Evolutionary conservation across 2,113 vertebrate species (phyloP).

Genomic region (Albula goreensis): DNA sequence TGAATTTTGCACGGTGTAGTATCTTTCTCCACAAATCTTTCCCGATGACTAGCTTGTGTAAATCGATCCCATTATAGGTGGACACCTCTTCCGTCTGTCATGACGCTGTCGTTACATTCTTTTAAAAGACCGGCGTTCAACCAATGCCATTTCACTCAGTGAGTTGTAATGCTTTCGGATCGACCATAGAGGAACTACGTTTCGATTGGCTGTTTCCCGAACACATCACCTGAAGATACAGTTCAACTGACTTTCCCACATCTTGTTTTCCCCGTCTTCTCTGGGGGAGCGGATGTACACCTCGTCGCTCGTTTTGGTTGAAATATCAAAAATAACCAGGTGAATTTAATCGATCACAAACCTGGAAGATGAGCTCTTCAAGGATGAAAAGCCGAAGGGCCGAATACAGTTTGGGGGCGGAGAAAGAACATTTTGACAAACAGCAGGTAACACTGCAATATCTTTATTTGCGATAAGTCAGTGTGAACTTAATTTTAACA

Average conservation of each 20-base stretch:
- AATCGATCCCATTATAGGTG: too few species aligned
- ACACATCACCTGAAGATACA: background rate
- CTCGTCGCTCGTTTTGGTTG: background rate
- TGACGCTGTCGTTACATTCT: background rate
- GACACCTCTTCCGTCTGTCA: background rate
- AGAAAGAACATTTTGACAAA: constrained; percentile 90
- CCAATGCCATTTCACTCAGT: background rate
- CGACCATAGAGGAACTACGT: background rate
- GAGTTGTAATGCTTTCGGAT: background rate
- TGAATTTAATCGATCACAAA: background rate
- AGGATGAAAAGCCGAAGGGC: constrained; percentile 79
- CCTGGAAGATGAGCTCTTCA: constrained; percentile 78
- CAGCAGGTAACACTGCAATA: constrained; percentile 77
- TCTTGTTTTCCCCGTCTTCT: background rate
- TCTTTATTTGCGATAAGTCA: background rate
- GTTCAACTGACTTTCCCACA: background rate
- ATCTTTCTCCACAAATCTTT: too few species aligned
- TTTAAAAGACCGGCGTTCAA: background rate
- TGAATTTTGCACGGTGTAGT: too few species aligned
- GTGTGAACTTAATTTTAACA: too few species aligned
- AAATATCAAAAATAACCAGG: background rate
- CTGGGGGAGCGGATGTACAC: background rate
- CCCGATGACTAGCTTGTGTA: too few species aligned
- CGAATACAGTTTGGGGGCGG: constrained; percentile 82
- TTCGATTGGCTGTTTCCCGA: background rate